Evolutionary conservation across 2,797 vertebrate species (phyloP).

Genomic region (Spea hammondii): DNA sequence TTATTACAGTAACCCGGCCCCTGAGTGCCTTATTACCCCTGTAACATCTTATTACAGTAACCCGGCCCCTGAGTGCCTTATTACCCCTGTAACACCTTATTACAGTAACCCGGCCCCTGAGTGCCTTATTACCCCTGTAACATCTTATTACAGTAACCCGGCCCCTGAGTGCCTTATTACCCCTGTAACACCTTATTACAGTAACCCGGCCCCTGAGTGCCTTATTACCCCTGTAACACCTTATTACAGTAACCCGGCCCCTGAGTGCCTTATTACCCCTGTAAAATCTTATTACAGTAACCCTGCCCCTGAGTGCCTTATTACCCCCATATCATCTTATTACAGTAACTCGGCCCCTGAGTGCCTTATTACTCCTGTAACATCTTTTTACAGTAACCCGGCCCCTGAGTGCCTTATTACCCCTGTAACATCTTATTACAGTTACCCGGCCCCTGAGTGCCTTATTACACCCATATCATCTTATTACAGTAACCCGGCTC

Average conservation of each 20-base stretch:
- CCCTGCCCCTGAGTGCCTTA: background rate
- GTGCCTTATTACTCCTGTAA: slow-evolving; percentile 1
- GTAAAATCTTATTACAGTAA: slow-evolving; percentile 10
- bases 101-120: background rate
- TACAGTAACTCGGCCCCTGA: background rate
- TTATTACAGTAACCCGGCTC: background rate
- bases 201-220: background rate
- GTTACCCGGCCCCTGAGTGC: background rate
- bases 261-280: background rate
- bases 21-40: background rate
- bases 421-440: slow-evolving; percentile 8
- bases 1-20: background rate
- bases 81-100: slow-evolving; percentile 9
- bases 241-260: background rate
- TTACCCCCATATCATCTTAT: slow-evolving; percentile 8
- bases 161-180: background rate
- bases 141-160: slow-evolving; percentile 4
- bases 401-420: background rate
- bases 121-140: slow-evolving; percentile 1
- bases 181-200: slow-evolving; percentile 7
- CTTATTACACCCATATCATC: slow-evolving; percentile 2
- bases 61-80: background rate
- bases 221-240: slow-evolving; percentile 5
- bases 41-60: slow-evolving; percentile 13
- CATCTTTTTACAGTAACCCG: slow-evolving; percentile 2